Evolutionary conservation across 2,797 vertebrate species (phyloP).

Genomic region (Sorex maritimensis): DNA sequence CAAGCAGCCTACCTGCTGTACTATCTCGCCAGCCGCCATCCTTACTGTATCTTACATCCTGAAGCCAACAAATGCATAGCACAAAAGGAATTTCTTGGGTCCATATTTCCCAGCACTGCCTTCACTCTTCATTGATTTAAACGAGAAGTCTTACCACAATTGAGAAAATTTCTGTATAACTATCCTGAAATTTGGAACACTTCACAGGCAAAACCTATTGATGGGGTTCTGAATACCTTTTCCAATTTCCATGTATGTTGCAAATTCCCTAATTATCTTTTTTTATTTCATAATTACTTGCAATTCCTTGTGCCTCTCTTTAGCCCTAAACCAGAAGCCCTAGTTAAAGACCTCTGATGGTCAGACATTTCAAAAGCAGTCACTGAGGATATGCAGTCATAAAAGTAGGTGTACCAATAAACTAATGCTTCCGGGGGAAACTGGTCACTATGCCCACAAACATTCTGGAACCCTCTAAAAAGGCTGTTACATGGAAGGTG

Average conservation of each 20-base stretch:
- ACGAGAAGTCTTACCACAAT: not conserved
- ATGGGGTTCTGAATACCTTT: not conserved
- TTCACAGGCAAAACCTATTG: not conserved
- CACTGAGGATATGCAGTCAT: not conserved
- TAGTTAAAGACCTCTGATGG: not conserved
- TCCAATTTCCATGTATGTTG: not conserved
- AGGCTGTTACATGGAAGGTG: fast-evolving
- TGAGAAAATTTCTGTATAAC: not conserved
- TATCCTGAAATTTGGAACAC: not conserved
- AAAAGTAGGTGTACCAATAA: not conserved
- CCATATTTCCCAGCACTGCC: not conserved
- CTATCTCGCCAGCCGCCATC: too few species aligned
- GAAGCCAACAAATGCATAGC: not conserved
- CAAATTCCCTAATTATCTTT: conserved; percentile 24
- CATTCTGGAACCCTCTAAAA: not conserved
- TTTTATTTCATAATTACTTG: not conserved
- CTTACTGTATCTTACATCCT: not conserved
- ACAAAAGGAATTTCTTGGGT: not conserved
- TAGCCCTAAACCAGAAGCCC: not conserved
- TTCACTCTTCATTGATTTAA: not conserved
- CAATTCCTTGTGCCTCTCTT: conserved; percentile 25
- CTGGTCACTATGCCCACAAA: not conserved
- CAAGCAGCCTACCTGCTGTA: too few species aligned
- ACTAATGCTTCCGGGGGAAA: not conserved
- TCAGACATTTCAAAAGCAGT: not conserved